These are phyloP conservation scores for Alviniconcha strummeri DNA, from an alignment of 2,888 invertebrate species.

Conservation along the genomic window DNA sequence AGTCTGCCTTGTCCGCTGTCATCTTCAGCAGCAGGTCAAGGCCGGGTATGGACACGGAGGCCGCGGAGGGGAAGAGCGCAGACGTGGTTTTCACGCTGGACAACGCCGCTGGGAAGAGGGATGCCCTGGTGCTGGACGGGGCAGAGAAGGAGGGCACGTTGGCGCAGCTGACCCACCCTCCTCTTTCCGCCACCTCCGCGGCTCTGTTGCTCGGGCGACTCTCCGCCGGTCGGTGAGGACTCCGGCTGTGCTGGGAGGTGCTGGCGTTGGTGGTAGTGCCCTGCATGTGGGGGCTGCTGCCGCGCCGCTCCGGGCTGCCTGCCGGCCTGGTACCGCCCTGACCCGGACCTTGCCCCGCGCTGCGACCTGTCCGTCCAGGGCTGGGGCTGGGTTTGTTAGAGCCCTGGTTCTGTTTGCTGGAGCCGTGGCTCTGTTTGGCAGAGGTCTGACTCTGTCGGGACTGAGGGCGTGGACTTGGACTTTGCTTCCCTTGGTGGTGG, in stretches of 20 bases:
- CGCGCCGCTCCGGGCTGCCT: background rate
- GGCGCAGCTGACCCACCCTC: constrained; percentile 9
- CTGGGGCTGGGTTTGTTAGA: background rate
- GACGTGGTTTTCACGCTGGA: background rate
- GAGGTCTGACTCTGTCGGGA: background rate
- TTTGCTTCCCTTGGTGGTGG: background rate
- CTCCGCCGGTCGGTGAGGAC: background rate
- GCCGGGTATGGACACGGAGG: constrained; percentile 7
- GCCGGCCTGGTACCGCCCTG: background rate
- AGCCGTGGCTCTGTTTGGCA: background rate
- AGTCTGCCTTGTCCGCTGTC: background rate
- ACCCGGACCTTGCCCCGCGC: background rate
- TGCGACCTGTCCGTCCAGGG: background rate
- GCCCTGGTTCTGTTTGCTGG: background rate
- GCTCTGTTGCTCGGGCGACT: too few species aligned
- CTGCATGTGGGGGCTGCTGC: background rate
- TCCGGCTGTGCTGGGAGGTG: background rate
- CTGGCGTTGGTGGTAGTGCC: background rate
- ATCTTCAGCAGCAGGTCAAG: constrained; percentile 3
- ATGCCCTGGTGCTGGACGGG: background rate
- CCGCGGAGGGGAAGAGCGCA: background rate
- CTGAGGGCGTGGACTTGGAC: background rate
- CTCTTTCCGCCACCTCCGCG: background rate
- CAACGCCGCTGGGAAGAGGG: background rate
- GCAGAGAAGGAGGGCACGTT: background rate